Base-by-base conservation (phyloP, 1,140 invertebrate species). In the Pygmarrhopalites habei region DNA sequence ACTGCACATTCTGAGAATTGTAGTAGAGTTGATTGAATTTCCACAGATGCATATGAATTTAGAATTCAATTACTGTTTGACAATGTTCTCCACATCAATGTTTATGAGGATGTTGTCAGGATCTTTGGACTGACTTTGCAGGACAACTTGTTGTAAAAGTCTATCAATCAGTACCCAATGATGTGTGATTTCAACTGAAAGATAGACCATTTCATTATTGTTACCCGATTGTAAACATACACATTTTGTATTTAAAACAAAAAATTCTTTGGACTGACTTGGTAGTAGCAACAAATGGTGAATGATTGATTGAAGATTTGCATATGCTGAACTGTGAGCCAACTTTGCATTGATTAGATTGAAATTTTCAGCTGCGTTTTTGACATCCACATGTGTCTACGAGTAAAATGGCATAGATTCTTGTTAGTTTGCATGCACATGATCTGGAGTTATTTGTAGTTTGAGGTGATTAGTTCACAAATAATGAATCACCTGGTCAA, bases 111-210 rank as follows among this genome's bases (percentile, higher is more conserved):
- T 25, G 19, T 58, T 44, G 23, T 65, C 64, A 2, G 58, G 59
- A 44, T 64, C 53, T 23, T 64, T 41, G 47, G 46, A 29, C 3
- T 21, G 5, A 23, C 57, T 39, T 28, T 67, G 57, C n/a, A 67
- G 44, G 15, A 93, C 86, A 32, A 98, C 84, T 77, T 98, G 95
- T 75, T 98, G 95, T n/a, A 92, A 84, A 53, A 98, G 87, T 57
- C 94, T 84, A 76, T 98, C 95, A 72, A 97, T 88, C 29, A 98
- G 78, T 26, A 93, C 77, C 94, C 95, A 98, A 73, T 95, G 88
- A 65, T 94, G 90, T 25, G 87, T 56, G 3, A 56, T 56, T 41
- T 56, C 53, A 41, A 56, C 53, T 56, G 53, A 47, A 47, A 47
- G 21, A 56, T 32, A 12, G 5, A 17, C 52, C 10, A 32, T 12